These are phyloP conservation scores for Etheostoma cragini DNA, from an alignment of 2,113 vertebrate genomes.

Conservation along the genomic window DNA sequence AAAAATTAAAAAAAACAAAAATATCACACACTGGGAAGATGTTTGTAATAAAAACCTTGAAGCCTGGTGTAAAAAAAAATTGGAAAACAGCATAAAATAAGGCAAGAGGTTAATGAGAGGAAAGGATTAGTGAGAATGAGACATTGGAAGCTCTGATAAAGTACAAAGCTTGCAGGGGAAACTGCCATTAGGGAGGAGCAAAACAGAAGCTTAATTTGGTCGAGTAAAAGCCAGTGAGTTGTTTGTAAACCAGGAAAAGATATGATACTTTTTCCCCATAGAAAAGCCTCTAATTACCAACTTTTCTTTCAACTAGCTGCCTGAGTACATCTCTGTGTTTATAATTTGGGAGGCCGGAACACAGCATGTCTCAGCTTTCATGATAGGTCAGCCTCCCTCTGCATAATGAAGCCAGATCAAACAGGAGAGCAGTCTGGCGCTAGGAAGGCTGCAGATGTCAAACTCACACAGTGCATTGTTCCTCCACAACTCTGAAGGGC, in stretches of 20 bases:
- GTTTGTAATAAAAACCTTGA: background rate
- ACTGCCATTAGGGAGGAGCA: slow-evolving; percentile 43
- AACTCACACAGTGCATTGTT: slow-evolving; percentile 20
- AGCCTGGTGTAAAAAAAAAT: background rate
- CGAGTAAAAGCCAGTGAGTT: slow-evolving; percentile 31
- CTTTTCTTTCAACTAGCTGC: slow-evolving; percentile 51
- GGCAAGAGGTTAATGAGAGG: slow-evolving; percentile 35
- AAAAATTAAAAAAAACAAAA: too few species aligned
- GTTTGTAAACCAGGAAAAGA: slow-evolving; percentile 52
- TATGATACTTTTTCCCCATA: slow-evolving; percentile 33
- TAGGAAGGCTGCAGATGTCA: slow-evolving; percentile 64
- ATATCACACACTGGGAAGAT: background rate
- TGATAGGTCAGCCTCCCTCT: slow-evolving; percentile 56
- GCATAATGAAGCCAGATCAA: slow-evolving; percentile 72
- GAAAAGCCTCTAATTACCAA: slow-evolving; percentile 47
- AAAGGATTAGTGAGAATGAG: slow-evolving; percentile 41
- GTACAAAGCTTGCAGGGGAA: slow-evolving; percentile 38
- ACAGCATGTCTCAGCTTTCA: slow-evolving; percentile 59
- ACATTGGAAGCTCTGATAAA: slow-evolving; percentile 28
- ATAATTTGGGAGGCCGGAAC: slow-evolving; percentile 51
- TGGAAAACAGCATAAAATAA: slow-evolving; percentile 5
- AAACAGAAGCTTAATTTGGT: slow-evolving; percentile 28
- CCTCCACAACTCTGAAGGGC: slow-evolving; percentile 25
- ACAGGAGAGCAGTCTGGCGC: slow-evolving; percentile 56
- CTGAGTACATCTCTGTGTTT: slow-evolving; percentile 49